Evolutionary conservation across 2,888 invertebrate species (phyloP).

Genomic region (Napeogenes sylphis): DNA sequence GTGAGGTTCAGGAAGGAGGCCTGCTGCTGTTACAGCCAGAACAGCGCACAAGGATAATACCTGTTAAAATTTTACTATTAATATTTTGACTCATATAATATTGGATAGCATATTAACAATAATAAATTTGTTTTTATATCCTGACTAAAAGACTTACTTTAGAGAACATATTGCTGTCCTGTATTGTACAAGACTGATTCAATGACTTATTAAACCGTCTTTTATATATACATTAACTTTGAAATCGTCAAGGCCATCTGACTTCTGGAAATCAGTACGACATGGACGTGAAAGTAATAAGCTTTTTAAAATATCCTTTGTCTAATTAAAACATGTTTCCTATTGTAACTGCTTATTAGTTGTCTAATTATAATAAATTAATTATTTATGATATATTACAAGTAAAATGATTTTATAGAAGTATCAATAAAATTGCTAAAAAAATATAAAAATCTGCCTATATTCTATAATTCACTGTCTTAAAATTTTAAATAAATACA

Average conservation of each 20-base stretch:
- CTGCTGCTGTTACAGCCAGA: slow-evolving; percentile 41
- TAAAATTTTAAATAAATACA: no score
- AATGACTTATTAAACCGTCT: neutral
- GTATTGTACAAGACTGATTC: slow-evolving; percentile 10
- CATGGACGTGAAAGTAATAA: no score
- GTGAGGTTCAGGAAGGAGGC: slow-evolving; percentile 51
- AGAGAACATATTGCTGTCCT: slow-evolving; percentile 46
- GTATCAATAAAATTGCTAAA: no score
- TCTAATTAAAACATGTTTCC: no score
- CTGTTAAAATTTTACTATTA: slow-evolving; percentile 29
- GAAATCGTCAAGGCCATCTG: slow-evolving; percentile 16
- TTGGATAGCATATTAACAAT: neutral
- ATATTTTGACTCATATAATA: neutral
- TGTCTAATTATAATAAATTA: no score
- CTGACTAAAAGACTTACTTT: slow-evolving; percentile 50
- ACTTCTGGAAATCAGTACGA: no score
- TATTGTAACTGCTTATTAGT: no score
- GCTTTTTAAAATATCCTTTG: no score
- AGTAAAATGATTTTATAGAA: no score
- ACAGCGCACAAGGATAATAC: slow-evolving; percentile 38
- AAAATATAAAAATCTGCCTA: no score
- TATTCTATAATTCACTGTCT: no score
- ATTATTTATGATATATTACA: no score
- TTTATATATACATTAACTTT: slow-evolving; percentile 13
- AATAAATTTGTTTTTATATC: neutral